phyloP scores from a whole-genome alignment of 2,888 invertebrate genomes.

The Seira sanloemensis region DNA sequence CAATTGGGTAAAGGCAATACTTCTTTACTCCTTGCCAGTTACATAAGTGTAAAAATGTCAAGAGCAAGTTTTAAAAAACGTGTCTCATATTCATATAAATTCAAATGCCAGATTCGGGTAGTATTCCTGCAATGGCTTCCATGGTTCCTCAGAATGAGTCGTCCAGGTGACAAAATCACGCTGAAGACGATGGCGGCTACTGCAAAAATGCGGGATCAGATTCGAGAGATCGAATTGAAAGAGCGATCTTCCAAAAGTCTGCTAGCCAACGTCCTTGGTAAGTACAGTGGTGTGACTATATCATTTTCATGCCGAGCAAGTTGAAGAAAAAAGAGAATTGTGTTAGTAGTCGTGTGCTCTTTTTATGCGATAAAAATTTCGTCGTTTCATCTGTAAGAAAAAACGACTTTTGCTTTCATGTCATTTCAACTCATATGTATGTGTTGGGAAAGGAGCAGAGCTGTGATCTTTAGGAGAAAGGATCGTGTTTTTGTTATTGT shows the following conservation, averaged over 20 bases:
- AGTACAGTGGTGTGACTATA: conserved; percentile 37
- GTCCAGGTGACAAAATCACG: conserved; percentile 79
- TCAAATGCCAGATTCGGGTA: conserved; percentile 84
- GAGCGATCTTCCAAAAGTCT: conserved; percentile 96
- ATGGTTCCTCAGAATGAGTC: conserved; percentile 95
- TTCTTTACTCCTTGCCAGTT: too few species aligned
- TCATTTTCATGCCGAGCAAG: too few species aligned
- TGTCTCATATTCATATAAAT: neutral
- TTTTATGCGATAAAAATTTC: too few species aligned
- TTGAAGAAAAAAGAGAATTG: too few species aligned
- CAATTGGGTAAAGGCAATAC: conserved; percentile 96
- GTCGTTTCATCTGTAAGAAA: too few species aligned
- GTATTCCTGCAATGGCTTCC: conserved; percentile 98
- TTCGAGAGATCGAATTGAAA: conserved; percentile 90
- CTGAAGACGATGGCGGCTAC: conserved; percentile 74
- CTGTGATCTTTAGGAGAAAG: too few species aligned
- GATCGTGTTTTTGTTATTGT: neutral
- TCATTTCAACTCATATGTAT: too few species aligned
- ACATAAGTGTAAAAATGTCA: neutral
- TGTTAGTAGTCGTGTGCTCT: too few species aligned
- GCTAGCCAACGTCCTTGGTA: conserved; percentile 90
- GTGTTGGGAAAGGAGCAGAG: too few species aligned
- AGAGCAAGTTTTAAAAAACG: neutral
- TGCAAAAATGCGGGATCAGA: conserved; percentile 78
- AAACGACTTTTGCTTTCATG: too few species aligned